Conservation (phyloP, 2,888 invertebrate genomes). For the Caenorhabditis macrosperma region DNA sequence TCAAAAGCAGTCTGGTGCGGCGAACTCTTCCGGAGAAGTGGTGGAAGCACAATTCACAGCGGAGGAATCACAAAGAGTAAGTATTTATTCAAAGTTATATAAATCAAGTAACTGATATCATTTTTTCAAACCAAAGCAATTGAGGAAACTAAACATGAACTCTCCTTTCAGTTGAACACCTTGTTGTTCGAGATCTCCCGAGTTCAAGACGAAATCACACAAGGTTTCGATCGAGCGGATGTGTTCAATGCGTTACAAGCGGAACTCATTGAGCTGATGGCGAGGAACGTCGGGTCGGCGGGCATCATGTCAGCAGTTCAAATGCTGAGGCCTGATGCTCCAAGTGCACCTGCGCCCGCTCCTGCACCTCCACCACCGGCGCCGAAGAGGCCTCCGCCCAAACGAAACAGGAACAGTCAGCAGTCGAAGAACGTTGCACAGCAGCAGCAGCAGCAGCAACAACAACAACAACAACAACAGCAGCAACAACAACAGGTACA, state of each 20-base stretch:
- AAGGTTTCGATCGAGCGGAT: not conserved
- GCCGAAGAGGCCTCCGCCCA: not conserved
- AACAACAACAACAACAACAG: not conserved
- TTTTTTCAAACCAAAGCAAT: too few relatives aligned
- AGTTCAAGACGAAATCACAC: not conserved
- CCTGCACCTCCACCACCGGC: not conserved
- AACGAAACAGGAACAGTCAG: conserved; percentile 1
- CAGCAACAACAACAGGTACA: not conserved
- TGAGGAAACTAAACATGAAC: not conserved
- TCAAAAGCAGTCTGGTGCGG: not conserved
- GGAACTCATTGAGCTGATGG: not conserved
- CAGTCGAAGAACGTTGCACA: conserved; percentile 7
- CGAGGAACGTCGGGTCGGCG: not conserved
- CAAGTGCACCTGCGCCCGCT: not conserved
- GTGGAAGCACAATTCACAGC: not conserved
- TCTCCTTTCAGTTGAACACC: not conserved
- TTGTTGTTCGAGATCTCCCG: not conserved
- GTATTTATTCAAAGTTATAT: not conserved
- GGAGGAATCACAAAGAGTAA: not conserved
- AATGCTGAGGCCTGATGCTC: not conserved
- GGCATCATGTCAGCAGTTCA: not conserved
- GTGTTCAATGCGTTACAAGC: not conserved
- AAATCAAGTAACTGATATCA: not conserved
- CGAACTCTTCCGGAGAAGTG: not conserved
- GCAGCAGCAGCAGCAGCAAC: conserved; percentile 7